Evolutionary conservation across 23 tunicate species (phyloP).

Genomic region (Halocynthia aurantium): DNA sequence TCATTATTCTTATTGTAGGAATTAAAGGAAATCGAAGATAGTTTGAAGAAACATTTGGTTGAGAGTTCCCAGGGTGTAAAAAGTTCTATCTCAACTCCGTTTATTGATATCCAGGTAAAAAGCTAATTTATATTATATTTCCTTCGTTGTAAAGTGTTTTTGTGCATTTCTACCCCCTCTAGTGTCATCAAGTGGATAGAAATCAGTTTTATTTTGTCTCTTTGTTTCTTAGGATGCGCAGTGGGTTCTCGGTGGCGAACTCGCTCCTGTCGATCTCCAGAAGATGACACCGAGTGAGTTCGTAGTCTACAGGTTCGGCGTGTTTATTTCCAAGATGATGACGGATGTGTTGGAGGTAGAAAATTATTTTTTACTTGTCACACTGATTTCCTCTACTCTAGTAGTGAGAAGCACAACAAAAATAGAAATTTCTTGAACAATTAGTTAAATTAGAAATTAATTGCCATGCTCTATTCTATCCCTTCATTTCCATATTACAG

Average conservation of each 20-base stretch:
- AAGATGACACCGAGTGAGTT: constrained; percentile 77
- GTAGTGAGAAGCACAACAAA: neutral
- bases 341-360: constrained; percentile 62
- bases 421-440: neutral
- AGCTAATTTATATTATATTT: no score
- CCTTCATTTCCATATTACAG: neutral
- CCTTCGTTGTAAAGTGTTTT: neutral
- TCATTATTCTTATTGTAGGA: constrained; percentile 34
- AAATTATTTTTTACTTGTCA: neutral
- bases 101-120: constrained; percentile 76
- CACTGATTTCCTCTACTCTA: neutral
- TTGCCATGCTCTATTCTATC: no score
- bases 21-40: constrained; percentile 47
- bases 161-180: no score
- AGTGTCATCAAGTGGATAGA: neutral
- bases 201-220: neutral
- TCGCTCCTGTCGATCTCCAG: constrained; percentile 38
- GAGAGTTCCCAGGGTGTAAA: constrained; percentile 29
- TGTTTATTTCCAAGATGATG: constrained; percentile 65
- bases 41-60: constrained; percentile 35
- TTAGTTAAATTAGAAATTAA: neutral
- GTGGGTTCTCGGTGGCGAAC: constrained; percentile 55
- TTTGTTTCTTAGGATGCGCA: constrained; percentile 70
- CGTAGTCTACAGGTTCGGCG: constrained; percentile 75
- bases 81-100: constrained; percentile 56